phyloP scores from a whole-genome alignment of 2,797 vertebrate genomes.

The Chelidonichthys spinosus region DNA sequence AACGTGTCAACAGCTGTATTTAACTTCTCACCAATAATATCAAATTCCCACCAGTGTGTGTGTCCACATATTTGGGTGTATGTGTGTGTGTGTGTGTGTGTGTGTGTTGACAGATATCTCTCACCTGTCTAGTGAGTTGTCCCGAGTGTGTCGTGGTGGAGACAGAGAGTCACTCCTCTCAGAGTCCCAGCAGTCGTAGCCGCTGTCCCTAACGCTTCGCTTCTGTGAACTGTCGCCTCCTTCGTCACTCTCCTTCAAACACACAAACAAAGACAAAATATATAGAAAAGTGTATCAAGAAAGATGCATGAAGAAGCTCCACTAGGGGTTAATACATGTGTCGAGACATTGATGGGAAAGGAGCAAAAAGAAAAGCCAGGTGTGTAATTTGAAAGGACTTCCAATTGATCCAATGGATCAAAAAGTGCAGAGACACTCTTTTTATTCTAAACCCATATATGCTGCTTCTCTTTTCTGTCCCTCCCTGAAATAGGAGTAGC shows the following conservation, averaged over 20 bases:
- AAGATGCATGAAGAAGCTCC: not conserved
- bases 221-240: conserved; percentile 87
- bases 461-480: conserved; percentile 27
- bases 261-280: conserved; percentile 20
- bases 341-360: not conserved
- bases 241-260: conserved; percentile 89
- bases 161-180: conserved; percentile 96
- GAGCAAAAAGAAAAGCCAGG: not conserved
- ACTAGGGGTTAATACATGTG: not conserved
- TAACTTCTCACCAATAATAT: not conserved
- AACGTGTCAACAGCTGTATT: not conserved
- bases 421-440: not conserved
- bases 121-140: conserved; percentile 96
- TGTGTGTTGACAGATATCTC: conserved; percentile 42
- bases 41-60: not conserved
- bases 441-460: conserved; percentile 24
- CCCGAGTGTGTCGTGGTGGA: conserved; percentile 92
- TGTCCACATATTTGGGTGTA: not conserved
- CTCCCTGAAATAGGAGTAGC: conserved; percentile 34
- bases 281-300: not conserved
- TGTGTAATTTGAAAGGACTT: conserved; percentile 4
- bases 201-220: conserved; percentile 93
- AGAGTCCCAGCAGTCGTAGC: conserved; percentile 98
- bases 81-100: not conserved
- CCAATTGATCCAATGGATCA: not conserved